Evolutionary conservation across 2,888 invertebrate genomes (phyloP), one percentile per base, ranked within the genome.

Genomic region (Agelastica alni): DNA sequence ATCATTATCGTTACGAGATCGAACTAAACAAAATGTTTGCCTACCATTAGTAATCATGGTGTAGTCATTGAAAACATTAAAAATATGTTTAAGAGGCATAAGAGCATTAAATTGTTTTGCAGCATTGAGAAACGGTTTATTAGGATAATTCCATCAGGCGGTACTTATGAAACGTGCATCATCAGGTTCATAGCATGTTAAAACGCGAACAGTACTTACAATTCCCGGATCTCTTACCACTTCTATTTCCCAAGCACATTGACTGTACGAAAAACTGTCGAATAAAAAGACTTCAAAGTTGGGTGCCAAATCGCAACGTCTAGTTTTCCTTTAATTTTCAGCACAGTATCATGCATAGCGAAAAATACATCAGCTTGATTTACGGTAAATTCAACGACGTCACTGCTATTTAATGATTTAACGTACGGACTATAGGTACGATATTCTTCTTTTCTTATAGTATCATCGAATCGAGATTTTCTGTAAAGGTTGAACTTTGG

Each of bases 341-440:
- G 7, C 28, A 39, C 16, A 16, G 42, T 13, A 10, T n/a, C 36
- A 12, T 37, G 47, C 52, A 53, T 48, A 4, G 32, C 28, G 20
- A 61, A 30, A 16, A 54, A 59, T 18, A 56, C 17, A 34, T 62
- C 59, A 13, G 30, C 46, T 37, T 62, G 58, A 37, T 64, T 58
- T 10, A 64, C 57, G 3, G 10, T 45, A 37, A 63, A 59, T 39
- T 59, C 55, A 3, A 64, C 51, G 10, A 42, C 51, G 52, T 63
- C 64, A 41, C 36, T 60, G 17, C 57, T 49, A n/a, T 57, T 30
- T 39, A 61, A 61, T 7, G 56, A 62, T 68, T 69, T 56, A 2
- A 51, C 48, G 22, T 39, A 58, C 2, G 62, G 55, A 17, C 45
- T 30, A 28, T 64, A 64, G 3, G 58, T 56, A 26, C 57, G 51